Percentiles rank a stretch among this genome's conserved stretches.
phyloP scores from a whole-genome alignment of 2,888 invertebrate species.

The Mesoligia furuncula region DNA sequence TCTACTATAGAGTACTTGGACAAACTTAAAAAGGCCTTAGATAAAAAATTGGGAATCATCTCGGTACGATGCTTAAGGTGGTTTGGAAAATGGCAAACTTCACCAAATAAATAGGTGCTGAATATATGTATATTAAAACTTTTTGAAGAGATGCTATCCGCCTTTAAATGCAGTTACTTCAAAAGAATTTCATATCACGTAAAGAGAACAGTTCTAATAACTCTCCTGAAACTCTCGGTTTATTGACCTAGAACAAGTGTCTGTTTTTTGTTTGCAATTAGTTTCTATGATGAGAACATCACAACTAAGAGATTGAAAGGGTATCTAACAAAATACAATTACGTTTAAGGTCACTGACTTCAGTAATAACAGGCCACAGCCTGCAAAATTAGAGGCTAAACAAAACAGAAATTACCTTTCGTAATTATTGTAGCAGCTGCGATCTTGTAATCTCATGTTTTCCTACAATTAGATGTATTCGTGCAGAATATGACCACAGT shows the following conservation, averaged over 20 bases:
- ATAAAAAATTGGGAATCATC: background rate
- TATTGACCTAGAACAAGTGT: slow-evolving; percentile 29
- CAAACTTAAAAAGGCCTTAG: too few species aligned
- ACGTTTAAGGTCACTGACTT: slow-evolving; percentile 51
- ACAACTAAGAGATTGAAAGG: slow-evolving; percentile 33
- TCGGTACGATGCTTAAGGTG: background rate
- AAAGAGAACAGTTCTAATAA: background rate
- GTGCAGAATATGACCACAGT: slow-evolving; percentile 49
- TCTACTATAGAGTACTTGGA: background rate
- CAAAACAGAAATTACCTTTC: slow-evolving; percentile 48
- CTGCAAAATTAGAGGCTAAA: slow-evolving; percentile 43
- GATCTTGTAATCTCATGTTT: slow-evolving; percentile 38
- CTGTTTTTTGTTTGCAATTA: slow-evolving; percentile 30
- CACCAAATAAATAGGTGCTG: background rate
- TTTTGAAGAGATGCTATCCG: background rate
- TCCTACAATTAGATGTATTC: slow-evolving; percentile 46
- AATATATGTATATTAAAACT: background rate
- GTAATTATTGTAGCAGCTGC: slow-evolving; percentile 44
- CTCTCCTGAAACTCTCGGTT: slow-evolving; percentile 14
- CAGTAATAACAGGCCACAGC: slow-evolving; percentile 44
- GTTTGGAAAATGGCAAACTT: background rate
- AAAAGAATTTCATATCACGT: background rate
- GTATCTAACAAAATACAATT: slow-evolving; percentile 49
- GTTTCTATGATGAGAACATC: slow-evolving; percentile 36
- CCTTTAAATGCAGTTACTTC: background rate